Conservation (phyloP, 2,888 invertebrate genomes). For the Dolomedes plantarius region DNA sequence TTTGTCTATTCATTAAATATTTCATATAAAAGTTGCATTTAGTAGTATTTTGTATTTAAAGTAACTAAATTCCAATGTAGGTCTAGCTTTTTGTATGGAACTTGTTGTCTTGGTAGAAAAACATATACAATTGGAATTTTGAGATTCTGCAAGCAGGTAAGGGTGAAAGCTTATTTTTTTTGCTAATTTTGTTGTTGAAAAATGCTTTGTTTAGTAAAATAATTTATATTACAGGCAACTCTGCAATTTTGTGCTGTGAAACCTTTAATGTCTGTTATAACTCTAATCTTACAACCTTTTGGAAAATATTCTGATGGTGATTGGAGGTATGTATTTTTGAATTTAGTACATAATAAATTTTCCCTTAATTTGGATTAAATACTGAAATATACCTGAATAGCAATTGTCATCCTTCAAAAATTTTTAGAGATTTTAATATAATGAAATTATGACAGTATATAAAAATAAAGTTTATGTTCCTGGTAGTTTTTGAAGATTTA, state of each 20-base stretch:
- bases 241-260: conserved; percentile 99
- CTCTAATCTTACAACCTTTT: conserved; percentile 94
- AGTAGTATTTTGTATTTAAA: too few relatives aligned
- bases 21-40: too few relatives aligned
- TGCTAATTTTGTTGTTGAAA: neutral
- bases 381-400: too few relatives aligned
- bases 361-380: too few relatives aligned
- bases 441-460: too few relatives aligned
- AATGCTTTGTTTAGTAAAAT: neutral
- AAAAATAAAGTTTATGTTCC: too few relatives aligned
- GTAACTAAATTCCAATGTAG: conserved; percentile 79
- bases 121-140: conserved; percentile 99
- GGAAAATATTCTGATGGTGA: conserved; percentile 99
- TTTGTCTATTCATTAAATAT: too few relatives aligned
- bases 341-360: too few relatives aligned
- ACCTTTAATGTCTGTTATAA: conserved; percentile 97
- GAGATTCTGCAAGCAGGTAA: conserved; percentile 95
- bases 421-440: too few relatives aligned
- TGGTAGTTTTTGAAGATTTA: too few relatives aligned
- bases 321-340: conserved; percentile 85
- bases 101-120: conserved; percentile 96
- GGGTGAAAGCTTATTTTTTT: too few relatives aligned
- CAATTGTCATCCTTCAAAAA: too few relatives aligned
- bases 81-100: conserved; percentile 94
- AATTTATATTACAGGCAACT: conserved; percentile 83